These are phyloP conservation scores for Apis cerana DNA, from an alignment of 1,140 invertebrate genomes.

Conservation along the genomic window DNA sequence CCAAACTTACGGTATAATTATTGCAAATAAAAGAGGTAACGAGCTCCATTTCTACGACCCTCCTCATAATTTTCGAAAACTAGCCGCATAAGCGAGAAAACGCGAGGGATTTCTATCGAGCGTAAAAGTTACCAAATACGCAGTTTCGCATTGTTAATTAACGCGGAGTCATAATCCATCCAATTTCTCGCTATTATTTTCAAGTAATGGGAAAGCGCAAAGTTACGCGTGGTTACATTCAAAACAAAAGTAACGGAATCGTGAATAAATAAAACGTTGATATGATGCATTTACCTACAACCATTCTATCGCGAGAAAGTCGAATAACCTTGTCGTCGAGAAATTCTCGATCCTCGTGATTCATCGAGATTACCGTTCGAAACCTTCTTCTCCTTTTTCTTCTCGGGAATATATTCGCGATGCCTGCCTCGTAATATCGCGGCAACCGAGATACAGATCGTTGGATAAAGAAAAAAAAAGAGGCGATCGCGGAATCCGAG, in stretches of 20 bases:
- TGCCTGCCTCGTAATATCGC: neutral
- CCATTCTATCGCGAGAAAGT: no score
- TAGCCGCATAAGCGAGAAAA: neutral
- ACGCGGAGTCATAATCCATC: constrained; percentile 28
- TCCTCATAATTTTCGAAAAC: neutral
- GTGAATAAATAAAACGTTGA: no score
- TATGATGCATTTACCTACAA: no score
- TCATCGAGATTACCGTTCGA: no score
- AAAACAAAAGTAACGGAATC: no score
- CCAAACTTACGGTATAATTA: neutral
- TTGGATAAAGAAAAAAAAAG: neutral
- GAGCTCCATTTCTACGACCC: neutral
- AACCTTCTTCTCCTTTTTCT: no score
- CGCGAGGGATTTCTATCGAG: neutral
- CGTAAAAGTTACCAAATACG: neutral
- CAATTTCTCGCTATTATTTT: constrained; percentile 61
- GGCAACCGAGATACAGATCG: neutral
- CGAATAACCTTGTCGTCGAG: neutral
- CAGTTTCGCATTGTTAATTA: constrained; percentile 57
- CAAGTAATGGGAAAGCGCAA: constrained; percentile 44
- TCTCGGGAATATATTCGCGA: no score
- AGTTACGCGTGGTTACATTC: constrained; percentile 34
- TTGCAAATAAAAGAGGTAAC: neutral
- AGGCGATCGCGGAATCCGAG: neutral
- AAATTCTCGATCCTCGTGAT: no score